Evolutionary conservation across 2,797 vertebrate genomes (phyloP).

Genomic region (Momotus momota): DNA sequence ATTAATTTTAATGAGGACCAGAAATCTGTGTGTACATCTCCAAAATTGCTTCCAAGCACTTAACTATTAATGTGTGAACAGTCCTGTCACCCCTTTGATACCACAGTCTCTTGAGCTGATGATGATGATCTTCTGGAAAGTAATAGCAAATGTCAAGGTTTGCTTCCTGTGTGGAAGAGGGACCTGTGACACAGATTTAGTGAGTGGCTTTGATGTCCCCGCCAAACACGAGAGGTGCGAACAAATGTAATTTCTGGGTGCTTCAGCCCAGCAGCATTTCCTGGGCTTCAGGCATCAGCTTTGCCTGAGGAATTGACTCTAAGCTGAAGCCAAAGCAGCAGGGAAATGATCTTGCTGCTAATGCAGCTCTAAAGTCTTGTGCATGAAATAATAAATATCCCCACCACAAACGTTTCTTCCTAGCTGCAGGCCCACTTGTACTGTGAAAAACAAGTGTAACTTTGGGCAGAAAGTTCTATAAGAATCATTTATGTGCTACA

Average conservation of each 20-base stretch:
- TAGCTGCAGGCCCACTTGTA: not conserved
- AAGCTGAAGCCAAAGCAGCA: not conserved
- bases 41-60: not conserved
- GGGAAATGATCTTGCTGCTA: not conserved
- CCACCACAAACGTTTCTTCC: not conserved
- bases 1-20: constrained; percentile 61
- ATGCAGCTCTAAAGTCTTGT: not conserved
- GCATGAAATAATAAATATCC: not conserved
- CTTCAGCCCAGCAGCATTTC: not conserved
- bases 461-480: not conserved
- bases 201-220: not conserved
- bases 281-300: not conserved
- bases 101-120: not conserved
- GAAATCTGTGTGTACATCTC: not conserved
- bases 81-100: not conserved
- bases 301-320: not conserved
- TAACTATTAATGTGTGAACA: not conserved
- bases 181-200: not conserved
- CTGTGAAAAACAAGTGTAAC: not conserved
- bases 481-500: not conserved
- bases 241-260: not conserved
- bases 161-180: not conserved
- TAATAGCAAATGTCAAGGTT: not conserved
- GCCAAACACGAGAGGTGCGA: not conserved
- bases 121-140: not conserved